Evolutionary conservation across 30 jellyfish, hydroid and myxozoan species (phyloP), one percentile per base, ranked within the genome.

Genomic region (Mastigias papua): DNA sequence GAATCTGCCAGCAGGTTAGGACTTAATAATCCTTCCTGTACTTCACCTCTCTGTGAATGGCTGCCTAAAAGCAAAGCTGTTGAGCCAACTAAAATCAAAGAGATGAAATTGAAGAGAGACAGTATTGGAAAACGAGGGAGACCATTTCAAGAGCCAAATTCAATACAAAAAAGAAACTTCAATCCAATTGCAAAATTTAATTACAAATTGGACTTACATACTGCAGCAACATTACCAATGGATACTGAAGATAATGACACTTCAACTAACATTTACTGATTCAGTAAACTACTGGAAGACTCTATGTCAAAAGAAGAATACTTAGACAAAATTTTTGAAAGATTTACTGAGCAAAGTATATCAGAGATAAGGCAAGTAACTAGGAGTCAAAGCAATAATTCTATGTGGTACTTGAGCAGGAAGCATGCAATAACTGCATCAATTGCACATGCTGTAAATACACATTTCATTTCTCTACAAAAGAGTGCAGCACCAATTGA

Each of bases 371-470:
- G 50, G 48, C 17, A 13, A 2, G 22, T 15, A 50, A 84, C 93
- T 37, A 69, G 81, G 57, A 88, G 92, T 21, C 93, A 75, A 64
- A 73, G 78, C 51, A 63, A 32, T 34, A 86, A 86, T 57, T 13
- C 48, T 25, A 9, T 60, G 20, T 76, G 75, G 95, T 77, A 31
- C 75, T 4, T 34, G 31, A 26, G 30, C 34, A 69, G 95, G 22
- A 86, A 87, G 61, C 77, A 74, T 23, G 37, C 61, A 29, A 63
- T 86, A 20, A 86, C 91, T 62, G 85, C 95, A 34, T 75, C 91
- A 54, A 86, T 75, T 37, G 74, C 75, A 32, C 84, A 70, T 81
- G 54, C 54, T 37, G 54, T 37, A 37, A 37, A 37, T 11, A 37
- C 11, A 11, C 11, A 11, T 3, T 11, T 37, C 11, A 37, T 37